Evolutionary conservation across 1,140 invertebrate genomes (phyloP), one percentile per base, ranked within the genome.

Genomic region (Dendroctonus valens): DNA sequence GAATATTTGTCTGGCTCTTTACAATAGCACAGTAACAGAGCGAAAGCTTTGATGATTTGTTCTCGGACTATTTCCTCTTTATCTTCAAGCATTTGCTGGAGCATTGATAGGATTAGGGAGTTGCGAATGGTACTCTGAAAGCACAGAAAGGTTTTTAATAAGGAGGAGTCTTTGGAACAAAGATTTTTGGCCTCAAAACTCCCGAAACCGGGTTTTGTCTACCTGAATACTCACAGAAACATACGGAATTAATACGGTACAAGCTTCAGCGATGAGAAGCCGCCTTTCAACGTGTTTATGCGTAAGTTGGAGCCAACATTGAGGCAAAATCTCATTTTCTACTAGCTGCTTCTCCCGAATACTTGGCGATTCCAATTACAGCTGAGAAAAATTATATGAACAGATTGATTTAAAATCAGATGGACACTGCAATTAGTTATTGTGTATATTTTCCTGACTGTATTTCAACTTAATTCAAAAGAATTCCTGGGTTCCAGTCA

Each of bases 301-400:
- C 66, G 83, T 86, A 67, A 91, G 85, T 78, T 91, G 88, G 73
- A 91, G 88, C 90, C 90, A 92, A 73, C 89, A 90, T 66, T 90
- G 83, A 2, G 88, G 88, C n/a, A 91, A 77, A 51, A 91, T 81
- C 75, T 90, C 88, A 68, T 85, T 84, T 67, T 88, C 83, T 11
- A 89, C 81, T 41, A 85, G 74, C 15, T 80, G 77, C n/a, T 41
- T 79, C 81, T 44, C 84, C 83, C 11, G 80, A 77, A 67, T 79
- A 74, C 70, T 87, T 83, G 7, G 86, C 85, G 72, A 89, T 84
- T 6, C 82, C 81, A 44, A 87, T 78, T 69, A 89, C 83, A 42
- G 86, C 87, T 79, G 26, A 59, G n/a, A n/a, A 59, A 52, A 8
- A 11, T 7, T 14, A 59, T 15, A 59, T 37, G 26, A 2, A 26